phyloP scores from a whole-genome alignment of 2,888 invertebrate species.

The Colletes collaris region DNA sequence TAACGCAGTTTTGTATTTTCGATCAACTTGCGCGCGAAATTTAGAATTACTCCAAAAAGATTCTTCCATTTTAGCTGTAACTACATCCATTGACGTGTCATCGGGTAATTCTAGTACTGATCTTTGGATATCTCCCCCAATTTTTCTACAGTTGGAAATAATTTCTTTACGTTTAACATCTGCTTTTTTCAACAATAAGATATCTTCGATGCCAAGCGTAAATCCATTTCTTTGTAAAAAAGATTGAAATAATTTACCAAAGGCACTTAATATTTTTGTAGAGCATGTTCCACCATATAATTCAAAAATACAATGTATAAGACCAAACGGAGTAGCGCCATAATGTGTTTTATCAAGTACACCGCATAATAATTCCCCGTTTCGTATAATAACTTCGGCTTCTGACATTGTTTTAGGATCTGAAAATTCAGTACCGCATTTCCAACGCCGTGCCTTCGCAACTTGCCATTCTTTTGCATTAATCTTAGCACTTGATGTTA shows the following conservation, averaged over 20 bases:
- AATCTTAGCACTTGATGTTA: conserved; percentile 90
- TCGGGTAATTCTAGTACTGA: conserved; percentile 88
- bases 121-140: conserved; percentile 80
- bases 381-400: conserved; percentile 93
- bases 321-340: conserved; percentile 96
- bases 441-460: conserved; percentile 85
- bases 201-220: conserved; percentile 97
- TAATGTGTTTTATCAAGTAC: conserved; percentile 98
- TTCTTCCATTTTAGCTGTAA: conserved; percentile 88
- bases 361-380: conserved; percentile 95
- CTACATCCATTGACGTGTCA: conserved; percentile 85
- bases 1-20: conserved; percentile 91
- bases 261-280: conserved; percentile 91
- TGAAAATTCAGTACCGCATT: conserved; percentile 86
- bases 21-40: conserved; percentile 91
- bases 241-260: conserved; percentile 95
- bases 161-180: conserved; percentile 89
- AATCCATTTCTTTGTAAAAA: conserved; percentile 96
- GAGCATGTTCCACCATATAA: conserved; percentile 96
- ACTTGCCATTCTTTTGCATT: conserved; percentile 86
- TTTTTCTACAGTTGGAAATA: conserved; percentile 86
- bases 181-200: conserved; percentile 90
- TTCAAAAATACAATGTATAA: conserved; percentile 97
- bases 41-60: conserved; percentile 89
- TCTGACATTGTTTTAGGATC: conserved; percentile 90